These are phyloP conservation scores for Microtus oregoni DNA, from an alignment of 2,113 vertebrate species.

Conservation along the genomic window DNA sequence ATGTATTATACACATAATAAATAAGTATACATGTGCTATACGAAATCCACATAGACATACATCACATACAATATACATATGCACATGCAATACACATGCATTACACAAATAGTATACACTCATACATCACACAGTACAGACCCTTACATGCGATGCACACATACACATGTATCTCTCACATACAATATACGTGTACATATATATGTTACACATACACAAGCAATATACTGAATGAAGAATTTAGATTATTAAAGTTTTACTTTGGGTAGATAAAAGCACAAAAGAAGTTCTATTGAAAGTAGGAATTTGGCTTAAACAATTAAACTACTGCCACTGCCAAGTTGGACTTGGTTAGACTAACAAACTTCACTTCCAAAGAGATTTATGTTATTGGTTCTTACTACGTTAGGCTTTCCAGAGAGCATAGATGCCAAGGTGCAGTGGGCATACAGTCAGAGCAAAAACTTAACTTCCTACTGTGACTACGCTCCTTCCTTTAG, in stretches of 20 bases:
- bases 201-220: not conserved
- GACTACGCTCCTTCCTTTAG: not conserved
- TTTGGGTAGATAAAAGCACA: not conserved
- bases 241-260: not conserved
- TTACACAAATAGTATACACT: not conserved
- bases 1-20: not conserved
- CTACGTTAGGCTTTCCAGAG: not conserved
- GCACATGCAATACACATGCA: not conserved
- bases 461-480: constrained; percentile 25
- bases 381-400: constrained; percentile 56
- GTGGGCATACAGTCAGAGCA: not conserved
- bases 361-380: constrained; percentile 15
- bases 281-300: not conserved
- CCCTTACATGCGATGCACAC: not conserved
- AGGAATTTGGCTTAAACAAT: constrained; percentile 18
- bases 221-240: not conserved
- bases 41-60: not conserved
- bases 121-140: not conserved
- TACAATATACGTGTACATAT: not conserved
- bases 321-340: constrained; percentile 22
- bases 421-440: not conserved
- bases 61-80: not conserved
- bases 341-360: not conserved
- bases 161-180: not conserved
- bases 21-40: not conserved